Conservation (phyloP, 92 coral and sea anemone genomes). For the Palythoa grandiflora region DNA sequence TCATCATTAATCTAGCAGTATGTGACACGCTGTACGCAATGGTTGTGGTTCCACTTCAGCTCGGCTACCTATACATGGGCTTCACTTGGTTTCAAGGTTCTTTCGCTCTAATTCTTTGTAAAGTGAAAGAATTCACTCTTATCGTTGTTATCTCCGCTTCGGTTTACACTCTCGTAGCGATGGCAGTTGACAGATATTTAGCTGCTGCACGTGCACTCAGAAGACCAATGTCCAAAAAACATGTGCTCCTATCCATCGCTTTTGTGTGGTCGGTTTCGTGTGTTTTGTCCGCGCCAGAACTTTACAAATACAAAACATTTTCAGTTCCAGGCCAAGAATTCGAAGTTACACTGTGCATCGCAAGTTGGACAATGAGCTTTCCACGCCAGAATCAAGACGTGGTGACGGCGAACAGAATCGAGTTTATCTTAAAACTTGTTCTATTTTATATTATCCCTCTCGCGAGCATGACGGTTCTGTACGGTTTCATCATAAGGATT, state of each 20-base stretch:
- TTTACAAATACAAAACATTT: constrained; percentile 29
- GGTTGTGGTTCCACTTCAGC: neutral
- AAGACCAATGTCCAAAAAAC: constrained; percentile 18
- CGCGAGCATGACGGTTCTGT: constrained; percentile 8
- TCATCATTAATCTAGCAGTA: constrained; percentile 13
- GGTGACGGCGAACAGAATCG: neutral
- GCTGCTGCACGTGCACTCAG: constrained; percentile 19
- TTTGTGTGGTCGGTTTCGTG: constrained; percentile 21
- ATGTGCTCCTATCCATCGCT: neutral
- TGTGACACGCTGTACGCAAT: constrained; percentile 21
- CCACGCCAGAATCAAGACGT: neutral
- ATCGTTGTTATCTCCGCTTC: constrained; percentile 6
- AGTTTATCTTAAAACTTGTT: constrained; percentile 9
- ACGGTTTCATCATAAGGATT: constrained; percentile 12
- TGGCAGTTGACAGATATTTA: constrained; percentile 31
- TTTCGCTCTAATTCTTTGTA: constrained; percentile 26
- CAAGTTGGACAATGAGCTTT: constrained; percentile 20
- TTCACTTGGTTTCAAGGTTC: constrained; percentile 10
- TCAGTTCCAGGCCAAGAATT: neutral
- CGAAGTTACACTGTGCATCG: neutral
- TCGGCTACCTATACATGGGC: constrained; percentile 17
- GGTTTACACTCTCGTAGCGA: constrained; percentile 21
- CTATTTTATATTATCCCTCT: constrained; percentile 28
- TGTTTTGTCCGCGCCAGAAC: constrained; percentile 22
- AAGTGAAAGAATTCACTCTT: constrained; percentile 23